phyloP scores from a whole-genome alignment of 2,113 vertebrate genomes.

The Ciconia boyciana region DNA sequence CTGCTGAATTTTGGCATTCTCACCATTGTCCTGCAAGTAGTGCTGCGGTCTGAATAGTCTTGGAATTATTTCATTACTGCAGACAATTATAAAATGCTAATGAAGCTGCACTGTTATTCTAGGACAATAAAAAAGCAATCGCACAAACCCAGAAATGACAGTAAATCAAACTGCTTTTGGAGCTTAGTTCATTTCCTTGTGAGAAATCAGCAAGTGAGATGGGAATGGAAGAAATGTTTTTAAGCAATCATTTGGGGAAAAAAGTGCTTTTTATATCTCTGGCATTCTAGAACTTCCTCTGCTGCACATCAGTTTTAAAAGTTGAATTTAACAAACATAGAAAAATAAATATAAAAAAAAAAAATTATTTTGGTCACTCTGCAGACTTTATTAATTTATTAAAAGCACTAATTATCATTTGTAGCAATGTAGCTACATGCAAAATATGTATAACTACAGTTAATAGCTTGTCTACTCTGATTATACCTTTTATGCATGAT shows the following conservation, averaged over 20 bases:
- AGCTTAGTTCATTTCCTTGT: background rate
- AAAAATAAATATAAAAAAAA: constrained; percentile 7
- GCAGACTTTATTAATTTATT: constrained; percentile 62
- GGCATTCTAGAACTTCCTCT: background rate
- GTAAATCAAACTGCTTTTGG: background rate
- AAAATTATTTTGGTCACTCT: constrained; percentile 57
- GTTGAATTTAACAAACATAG: background rate
- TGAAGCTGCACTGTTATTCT: background rate
- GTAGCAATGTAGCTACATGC: constrained; percentile 27
- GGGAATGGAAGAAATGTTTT: background rate
- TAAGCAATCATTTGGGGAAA: background rate
- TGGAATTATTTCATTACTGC: background rate
- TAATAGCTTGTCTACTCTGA: background rate
- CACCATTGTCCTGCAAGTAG: background rate
- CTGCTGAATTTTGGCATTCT: background rate
- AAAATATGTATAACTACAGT: background rate
- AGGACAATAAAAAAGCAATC: background rate
- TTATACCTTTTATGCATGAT: background rate
- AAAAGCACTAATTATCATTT: constrained; percentile 38
- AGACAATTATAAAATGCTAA: background rate
- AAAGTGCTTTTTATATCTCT: background rate
- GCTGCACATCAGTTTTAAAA: background rate
- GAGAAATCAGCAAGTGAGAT: constrained; percentile 2
- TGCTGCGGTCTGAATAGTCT: background rate
- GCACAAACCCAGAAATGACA: background rate